Base-by-base conservation (phyloP, 2,113 vertebrate species). In the Phainopepla nitens region DNA sequence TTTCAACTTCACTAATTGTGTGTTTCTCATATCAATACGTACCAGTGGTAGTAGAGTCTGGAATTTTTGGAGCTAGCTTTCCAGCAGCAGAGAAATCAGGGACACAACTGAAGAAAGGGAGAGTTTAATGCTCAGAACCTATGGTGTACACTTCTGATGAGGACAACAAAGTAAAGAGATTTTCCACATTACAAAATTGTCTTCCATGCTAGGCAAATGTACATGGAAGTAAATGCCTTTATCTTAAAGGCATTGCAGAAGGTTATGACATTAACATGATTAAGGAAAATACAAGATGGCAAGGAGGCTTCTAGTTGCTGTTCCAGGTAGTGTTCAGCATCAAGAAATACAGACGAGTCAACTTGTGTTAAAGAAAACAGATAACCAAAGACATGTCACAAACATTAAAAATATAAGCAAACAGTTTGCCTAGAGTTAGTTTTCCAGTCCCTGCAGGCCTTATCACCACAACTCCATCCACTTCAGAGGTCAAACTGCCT, bases 131-230 rank as follows among this genome's bases (percentile, higher is more conserved):
- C 29, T 75, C 17, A 71, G 61, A 71, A 64, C 4, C 14, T 2
- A 13, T 5, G 4, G 1, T 36, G 10, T 41, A 20, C 10, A 14
- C 4, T 15, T 72, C n/a, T 1, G 2, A 5, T 23, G 18, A 47
- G 27, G 15, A 60, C 31, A 72, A 62, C 0, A 5, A 42, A 54
- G 8, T 13, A 49, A 64, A 56, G 2, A n/a, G 5, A 8, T 62
- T 58, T 87, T 61, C 60, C 44, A 29, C 17, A 15, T 23, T 35
- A 39, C 8, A 49, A n/a, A 56, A 60, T 51, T 28, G 0, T 60
- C 19, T 87, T 87, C 0, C 13, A 1, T 78, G 39, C 23, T 25
- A 65, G 25, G 28, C 36, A 15, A 31, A 70, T 60, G 8, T 10
- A 62, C 25, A 7, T 15, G 14, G 9, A 54, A 64, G n/a, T 18